Evolutionary conservation across 2,113 vertebrate genomes (phyloP), one percentile per base, ranked within the genome.

Genomic region (Raja brachyura): DNA sequence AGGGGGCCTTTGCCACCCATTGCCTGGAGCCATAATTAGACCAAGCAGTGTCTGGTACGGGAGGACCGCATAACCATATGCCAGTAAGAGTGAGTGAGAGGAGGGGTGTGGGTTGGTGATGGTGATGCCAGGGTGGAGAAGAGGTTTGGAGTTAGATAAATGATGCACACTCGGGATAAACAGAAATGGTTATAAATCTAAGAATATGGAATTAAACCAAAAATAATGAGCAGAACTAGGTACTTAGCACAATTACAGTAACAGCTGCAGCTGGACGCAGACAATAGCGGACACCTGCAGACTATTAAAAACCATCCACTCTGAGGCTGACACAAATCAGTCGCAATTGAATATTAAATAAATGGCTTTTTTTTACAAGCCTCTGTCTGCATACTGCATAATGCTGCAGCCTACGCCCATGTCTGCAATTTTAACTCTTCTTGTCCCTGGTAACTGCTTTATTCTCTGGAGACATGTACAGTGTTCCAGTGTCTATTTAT

Each of bases 201-300:
- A n/a, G 25, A 66, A 14, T 7, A 25, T 88, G 83, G 83, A 88
- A 88, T 63, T 63, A 88, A 48, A 70, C 33, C 88, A 68, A 48
- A 92, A 70, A 66, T 92, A 92, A 92, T 39, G 63, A 92, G 66
- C 88, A 61, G 88, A 92, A 70, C 66, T 48, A 20, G 63, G 13
- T 73, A 48, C 66, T 92, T 70, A 39, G 33, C 16, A 22, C 90
- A 92, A 73, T 92, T 92, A 14, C 6, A 22, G 90, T 20, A 28
- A 73, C 39, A 54, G 20, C 59, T 90, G 88, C 88, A 70, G 14
- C 90, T 48, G 68, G 18, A 74, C 66, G 2, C 66, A 39, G 33
- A 92, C 90, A 92, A 92, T 92, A 54, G 66, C 68, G 13, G 90
- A 92, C 90, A 92, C 68, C 90, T 92, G 90, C 66, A 73, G 39